A percentile compares a stretch with the other conserved stretches of the same genome.
Evolutionary conservation across 1,140 invertebrate species (phyloP).

Genomic region (Bactericera cockerelli): DNA sequence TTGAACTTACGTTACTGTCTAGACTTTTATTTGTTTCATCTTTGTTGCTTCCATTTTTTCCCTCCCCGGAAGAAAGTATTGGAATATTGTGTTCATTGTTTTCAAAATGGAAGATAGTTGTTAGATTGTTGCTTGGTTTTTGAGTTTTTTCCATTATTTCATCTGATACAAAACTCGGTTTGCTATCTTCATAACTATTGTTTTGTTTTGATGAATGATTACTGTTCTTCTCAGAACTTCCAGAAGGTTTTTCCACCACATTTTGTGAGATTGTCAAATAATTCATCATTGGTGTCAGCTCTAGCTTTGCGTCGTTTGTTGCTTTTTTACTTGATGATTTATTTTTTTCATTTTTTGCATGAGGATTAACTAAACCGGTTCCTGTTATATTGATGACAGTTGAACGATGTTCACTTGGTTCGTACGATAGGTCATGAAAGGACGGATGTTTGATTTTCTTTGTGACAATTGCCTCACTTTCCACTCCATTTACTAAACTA

Average conservation of each 20-base stretch:
- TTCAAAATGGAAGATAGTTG: background rate
- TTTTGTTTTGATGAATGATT: too few relatives aligned
- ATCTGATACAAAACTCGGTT: too few relatives aligned
- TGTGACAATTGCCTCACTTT: background rate
- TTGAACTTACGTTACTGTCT: background rate
- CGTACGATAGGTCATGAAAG: background rate
- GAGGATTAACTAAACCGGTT: too few relatives aligned
- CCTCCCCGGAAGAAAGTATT: background rate
- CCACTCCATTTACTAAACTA: background rate
- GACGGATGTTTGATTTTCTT: background rate
- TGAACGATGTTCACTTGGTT: background rate
- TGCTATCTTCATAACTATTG: too few relatives aligned
- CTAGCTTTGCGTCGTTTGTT: too few relatives aligned
- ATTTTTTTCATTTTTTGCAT: too few relatives aligned
- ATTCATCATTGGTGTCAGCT: too few relatives aligned
- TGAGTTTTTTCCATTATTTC: background rate
- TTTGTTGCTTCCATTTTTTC: background rate
- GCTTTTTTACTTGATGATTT: too few relatives aligned
- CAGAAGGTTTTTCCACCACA: too few relatives aligned
- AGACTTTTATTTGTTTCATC: background rate
- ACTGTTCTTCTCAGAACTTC: too few relatives aligned
- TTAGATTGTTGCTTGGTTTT: background rate
- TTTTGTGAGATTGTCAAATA: too few relatives aligned
- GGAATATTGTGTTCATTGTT: slow-evolving; percentile 1
- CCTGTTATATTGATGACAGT: background rate